Conservation (phyloP, 1,140 invertebrate species). For the Grapholita molesta region DNA sequence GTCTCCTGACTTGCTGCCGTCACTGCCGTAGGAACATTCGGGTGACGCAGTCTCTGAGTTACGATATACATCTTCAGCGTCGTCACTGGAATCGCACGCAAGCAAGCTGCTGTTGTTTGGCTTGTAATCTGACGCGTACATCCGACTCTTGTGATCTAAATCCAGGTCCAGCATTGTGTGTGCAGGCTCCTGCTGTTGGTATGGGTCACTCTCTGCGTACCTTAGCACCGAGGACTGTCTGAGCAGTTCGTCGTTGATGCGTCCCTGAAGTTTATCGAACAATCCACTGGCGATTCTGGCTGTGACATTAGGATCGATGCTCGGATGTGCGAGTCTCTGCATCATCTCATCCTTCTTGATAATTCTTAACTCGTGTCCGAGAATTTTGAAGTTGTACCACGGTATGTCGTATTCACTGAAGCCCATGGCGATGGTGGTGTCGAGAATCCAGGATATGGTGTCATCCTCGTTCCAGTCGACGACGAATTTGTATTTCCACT, state of each 20-base stretch:
- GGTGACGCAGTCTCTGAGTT: constrained; percentile 54
- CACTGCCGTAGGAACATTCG: constrained; percentile 57
- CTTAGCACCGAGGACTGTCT: constrained; percentile 54
- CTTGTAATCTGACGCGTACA: constrained; percentile 49
- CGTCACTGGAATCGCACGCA: constrained; percentile 58
- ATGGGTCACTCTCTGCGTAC: constrained; percentile 50
- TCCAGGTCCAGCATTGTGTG: constrained; percentile 61
- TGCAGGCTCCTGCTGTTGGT: constrained; percentile 45
- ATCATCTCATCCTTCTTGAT: constrained; percentile 74
- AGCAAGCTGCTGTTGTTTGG: constrained; percentile 46
- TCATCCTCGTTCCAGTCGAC: constrained; percentile 78
- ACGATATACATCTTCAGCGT: constrained; percentile 55
- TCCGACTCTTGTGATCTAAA: constrained; percentile 46
- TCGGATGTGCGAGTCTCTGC: constrained; percentile 60
- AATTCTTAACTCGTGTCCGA: constrained; percentile 68
- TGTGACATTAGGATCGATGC: constrained; percentile 42
- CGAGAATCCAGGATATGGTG: constrained; percentile 79
- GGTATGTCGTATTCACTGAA: constrained; percentile 66
- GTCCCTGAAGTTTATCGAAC: constrained; percentile 67
- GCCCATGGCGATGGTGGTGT: constrained; percentile 62
- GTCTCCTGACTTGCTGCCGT: constrained; percentile 63
- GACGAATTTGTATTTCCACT: constrained; percentile 77
- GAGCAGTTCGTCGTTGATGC: constrained; percentile 55
- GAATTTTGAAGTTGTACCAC: constrained; percentile 72
- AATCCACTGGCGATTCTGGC: constrained; percentile 67